Conservation (phyloP, 2,797 vertebrate genomes). For the Spatula versicolor region DNA sequence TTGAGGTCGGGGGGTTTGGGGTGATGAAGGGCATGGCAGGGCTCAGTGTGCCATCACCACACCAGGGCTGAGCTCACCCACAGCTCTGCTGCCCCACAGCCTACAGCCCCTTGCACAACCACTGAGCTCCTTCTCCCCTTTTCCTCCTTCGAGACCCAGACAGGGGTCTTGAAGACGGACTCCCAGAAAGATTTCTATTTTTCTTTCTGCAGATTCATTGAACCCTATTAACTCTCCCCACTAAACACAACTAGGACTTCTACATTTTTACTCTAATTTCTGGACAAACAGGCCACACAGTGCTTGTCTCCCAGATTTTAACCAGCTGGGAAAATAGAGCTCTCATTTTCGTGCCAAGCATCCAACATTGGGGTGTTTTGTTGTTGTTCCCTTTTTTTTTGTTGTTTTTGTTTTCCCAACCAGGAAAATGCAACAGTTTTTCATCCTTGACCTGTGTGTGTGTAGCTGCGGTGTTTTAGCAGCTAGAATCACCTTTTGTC, state of each 20-base stretch:
- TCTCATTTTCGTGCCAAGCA: neutral
- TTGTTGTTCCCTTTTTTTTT: neutral
- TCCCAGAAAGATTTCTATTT: neutral
- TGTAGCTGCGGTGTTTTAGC: neutral
- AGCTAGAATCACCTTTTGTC: slow-evolving; percentile 56
- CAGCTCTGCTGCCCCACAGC: fast-evolving
- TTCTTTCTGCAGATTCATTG: neutral
- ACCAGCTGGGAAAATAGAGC: neutral
- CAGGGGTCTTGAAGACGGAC: neutral
- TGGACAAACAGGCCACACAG: neutral
- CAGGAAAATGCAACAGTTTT: neutral
- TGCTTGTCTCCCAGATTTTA: neutral
- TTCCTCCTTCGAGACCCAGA: neutral
- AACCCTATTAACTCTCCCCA: neutral
- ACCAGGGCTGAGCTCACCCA: neutral
- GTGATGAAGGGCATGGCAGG: neutral
- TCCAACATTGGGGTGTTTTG: neutral
- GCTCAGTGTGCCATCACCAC: fast-evolving
- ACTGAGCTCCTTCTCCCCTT: neutral
- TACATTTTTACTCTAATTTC: neutral
- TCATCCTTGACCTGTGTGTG: neutral
- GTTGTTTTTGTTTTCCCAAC: neutral
- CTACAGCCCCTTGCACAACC: neutral
- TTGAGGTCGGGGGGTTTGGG: neutral
- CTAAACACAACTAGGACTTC: neutral